Percentiles rank a stretch among this genome's conserved stretches.
Evolutionary conservation across 2,113 vertebrate species (phyloP).

Genomic region (Leptocoma aspasia): DNA sequence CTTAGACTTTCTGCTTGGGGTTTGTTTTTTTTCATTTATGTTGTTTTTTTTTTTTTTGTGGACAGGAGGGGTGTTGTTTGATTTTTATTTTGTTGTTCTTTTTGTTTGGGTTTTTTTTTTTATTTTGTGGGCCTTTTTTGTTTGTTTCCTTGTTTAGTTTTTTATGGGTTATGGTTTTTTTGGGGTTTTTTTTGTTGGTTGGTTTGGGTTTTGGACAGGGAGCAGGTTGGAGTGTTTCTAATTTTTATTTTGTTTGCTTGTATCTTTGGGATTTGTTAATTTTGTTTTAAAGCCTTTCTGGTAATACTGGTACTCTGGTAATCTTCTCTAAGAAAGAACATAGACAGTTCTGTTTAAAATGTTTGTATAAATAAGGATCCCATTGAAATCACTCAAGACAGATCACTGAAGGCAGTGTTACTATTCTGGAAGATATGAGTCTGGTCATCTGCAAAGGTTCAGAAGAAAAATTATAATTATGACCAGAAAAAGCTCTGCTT

Average conservation of each 20-base stretch:
- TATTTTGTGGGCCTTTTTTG: background rate
- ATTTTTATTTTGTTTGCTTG: background rate
- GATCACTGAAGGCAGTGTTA: background rate
- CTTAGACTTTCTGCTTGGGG: background rate
- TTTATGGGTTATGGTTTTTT: background rate
- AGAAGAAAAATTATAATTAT: background rate
- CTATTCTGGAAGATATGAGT: background rate
- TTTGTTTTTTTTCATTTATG: background rate
- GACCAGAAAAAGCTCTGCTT: background rate
- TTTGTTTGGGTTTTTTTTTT: background rate
- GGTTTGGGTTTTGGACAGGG: fast-evolving
- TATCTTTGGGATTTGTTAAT: background rate
- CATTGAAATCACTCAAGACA: background rate
- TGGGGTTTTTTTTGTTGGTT: background rate
- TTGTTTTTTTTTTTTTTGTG: background rate
- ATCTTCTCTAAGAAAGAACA: background rate
- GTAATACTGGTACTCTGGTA: background rate
- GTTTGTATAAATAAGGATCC: background rate
- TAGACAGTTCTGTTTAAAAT: background rate
- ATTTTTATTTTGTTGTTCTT: background rate
- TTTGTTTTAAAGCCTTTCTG: background rate
- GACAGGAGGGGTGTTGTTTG: background rate
- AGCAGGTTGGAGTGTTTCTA: fast-evolving
- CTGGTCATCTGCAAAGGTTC: background rate
- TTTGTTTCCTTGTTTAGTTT: background rate